A percentile compares a stretch with the other conserved stretches of the same genome.
These are phyloP conservation scores for Ianthella basta DNA, from an alignment of 37 sponge, comb jelly and placozoan species.

Conservation along the genomic window DNA sequence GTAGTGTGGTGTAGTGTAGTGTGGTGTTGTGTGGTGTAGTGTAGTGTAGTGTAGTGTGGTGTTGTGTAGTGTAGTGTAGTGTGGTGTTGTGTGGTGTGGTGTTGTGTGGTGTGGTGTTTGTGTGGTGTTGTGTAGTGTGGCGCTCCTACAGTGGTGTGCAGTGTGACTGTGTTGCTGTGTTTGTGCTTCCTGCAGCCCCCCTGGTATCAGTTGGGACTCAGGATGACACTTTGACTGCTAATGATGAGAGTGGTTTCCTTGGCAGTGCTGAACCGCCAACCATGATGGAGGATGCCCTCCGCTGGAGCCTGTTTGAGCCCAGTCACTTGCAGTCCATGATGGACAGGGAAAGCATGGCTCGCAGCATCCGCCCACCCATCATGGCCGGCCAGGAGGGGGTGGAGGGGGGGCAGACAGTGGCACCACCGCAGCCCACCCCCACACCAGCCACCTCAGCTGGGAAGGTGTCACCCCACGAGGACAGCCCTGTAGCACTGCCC, in stretches of 20 bases:
- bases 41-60: no score
- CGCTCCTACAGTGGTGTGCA: not conserved
- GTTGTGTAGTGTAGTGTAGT: no score
- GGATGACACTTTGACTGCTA: no score
- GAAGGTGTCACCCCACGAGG: not conserved
- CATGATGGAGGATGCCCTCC: constrained; percentile 18
- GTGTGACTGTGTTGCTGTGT: no score
- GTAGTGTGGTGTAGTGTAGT: no score
- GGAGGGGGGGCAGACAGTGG: not conserved
- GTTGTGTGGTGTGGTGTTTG: no score
- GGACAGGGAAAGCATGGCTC: constrained; percentile 37
- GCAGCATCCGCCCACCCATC: constrained; percentile 12
- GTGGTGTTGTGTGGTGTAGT: no score
- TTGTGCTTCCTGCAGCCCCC: no score
- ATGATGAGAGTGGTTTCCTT: no score
- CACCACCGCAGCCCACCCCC: not conserved
- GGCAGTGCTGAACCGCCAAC: not conserved
- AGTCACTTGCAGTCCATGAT: constrained; percentile 14
- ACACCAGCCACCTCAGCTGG: not conserved
- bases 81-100: no score
- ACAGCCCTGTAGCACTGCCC: not conserved
- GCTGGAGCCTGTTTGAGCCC: constrained; percentile 6
- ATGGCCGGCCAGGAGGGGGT: constrained; percentile 24
- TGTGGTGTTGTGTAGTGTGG: no score
- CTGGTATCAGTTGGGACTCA: no score